A percentile compares a stretch with the other conserved stretches of the same genome.
phyloP scores from a whole-genome alignment of 2,888 invertebrate species.

The Boloria selene region DNA sequence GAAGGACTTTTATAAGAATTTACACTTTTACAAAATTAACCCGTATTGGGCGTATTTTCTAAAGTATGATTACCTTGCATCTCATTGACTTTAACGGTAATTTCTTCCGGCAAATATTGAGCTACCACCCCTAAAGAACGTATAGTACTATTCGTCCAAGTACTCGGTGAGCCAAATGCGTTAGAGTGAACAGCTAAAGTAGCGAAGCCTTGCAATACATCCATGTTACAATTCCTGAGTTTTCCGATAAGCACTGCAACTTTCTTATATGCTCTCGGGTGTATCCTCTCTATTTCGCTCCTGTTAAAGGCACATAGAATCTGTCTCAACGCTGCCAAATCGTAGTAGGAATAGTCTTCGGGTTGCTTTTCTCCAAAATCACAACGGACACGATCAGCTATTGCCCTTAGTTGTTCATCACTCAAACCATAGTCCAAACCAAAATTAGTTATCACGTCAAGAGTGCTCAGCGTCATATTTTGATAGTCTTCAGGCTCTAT shows the following conservation, averaged over 20 bases:
- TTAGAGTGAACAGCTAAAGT: slow-evolving; percentile 62
- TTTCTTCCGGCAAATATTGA: slow-evolving; percentile 52
- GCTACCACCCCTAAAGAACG: slow-evolving; percentile 67
- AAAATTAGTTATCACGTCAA: slow-evolving; percentile 81
- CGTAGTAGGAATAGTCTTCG: slow-evolving; percentile 81
- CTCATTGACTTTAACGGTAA: slow-evolving; percentile 19
- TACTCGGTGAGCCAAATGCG: slow-evolving; percentile 70
- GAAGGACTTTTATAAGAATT: not conserved
- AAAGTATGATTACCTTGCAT: slow-evolving; percentile 11
- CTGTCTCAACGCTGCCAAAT: slow-evolving; percentile 77
- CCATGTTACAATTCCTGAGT: slow-evolving; percentile 67
- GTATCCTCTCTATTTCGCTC: slow-evolving; percentile 77
- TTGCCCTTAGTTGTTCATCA: slow-evolving; percentile 65
- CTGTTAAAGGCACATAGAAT: slow-evolving; percentile 82
- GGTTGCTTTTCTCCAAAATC: slow-evolving; percentile 80
- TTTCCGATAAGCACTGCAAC: slow-evolving; percentile 71
- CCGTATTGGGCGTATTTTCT: not conserved
- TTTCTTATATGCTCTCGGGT: slow-evolving; percentile 77
- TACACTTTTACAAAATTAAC: not conserved
- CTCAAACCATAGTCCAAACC: slow-evolving; percentile 74
- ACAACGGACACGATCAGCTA: slow-evolving; percentile 75
- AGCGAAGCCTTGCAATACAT: slow-evolving; percentile 73
- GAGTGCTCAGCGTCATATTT: slow-evolving; percentile 76
- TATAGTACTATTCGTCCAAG: slow-evolving; percentile 65
- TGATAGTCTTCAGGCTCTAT: slow-evolving; percentile 72